These are phyloP conservation scores for Epizoanthus rinbou DNA, from an alignment of 92 coral and sea anemone genomes.

Conservation along the genomic window DNA sequence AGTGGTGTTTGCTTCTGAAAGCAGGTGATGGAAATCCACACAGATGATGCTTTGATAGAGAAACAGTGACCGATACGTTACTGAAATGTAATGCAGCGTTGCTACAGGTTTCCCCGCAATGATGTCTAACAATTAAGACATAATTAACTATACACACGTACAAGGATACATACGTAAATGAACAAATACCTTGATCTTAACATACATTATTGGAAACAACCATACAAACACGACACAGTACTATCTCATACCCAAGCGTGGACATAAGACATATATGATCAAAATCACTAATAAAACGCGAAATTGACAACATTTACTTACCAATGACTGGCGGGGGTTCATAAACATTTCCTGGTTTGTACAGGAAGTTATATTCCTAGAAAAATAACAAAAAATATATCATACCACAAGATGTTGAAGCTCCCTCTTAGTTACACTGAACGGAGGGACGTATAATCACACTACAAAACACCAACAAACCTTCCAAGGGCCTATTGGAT, in stretches of 20 bases:
- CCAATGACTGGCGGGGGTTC: slow-evolving; percentile 78
- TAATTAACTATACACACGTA: background rate
- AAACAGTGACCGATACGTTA: too few species aligned
- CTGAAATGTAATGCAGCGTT: background rate
- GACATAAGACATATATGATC: background rate
- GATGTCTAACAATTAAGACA: too few species aligned
- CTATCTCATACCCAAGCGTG: too few species aligned
- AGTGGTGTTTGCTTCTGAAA: too few species aligned
- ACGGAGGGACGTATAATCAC: background rate
- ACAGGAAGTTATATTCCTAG: slow-evolving; percentile 87
- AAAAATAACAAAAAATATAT: background rate
- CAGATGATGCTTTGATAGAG: too few species aligned
- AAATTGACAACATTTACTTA: slow-evolving; percentile 36
- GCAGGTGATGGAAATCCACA: too few species aligned
- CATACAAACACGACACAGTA: too few species aligned
- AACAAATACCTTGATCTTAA: too few species aligned
- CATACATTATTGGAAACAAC: too few species aligned
- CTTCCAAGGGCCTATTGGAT: slow-evolving; percentile 99
- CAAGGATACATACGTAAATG: too few species aligned
- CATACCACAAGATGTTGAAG: background rate
- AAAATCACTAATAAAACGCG: background rate
- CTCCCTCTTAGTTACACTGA: background rate
- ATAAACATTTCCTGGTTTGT: slow-evolving; percentile 81
- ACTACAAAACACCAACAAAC: slow-evolving; percentile 36
- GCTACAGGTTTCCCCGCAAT: background rate